A percentile compares a stretch with the other conserved stretches of the same genome.
Evolutionary conservation across 2,797 vertebrate species (phyloP).

Genomic region (Microchirus variegatus): DNA sequence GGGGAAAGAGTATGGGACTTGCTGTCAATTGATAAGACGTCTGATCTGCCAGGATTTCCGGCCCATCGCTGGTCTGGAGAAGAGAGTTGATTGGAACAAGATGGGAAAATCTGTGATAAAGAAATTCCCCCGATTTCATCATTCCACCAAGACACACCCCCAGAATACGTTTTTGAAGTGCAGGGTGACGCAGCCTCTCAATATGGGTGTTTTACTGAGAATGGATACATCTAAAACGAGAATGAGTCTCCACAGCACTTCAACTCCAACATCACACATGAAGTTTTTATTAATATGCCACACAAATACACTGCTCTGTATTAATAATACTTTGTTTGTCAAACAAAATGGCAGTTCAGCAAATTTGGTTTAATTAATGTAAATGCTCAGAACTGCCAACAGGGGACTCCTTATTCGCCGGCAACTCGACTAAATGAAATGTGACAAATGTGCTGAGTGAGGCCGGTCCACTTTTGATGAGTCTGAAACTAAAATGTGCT

Average conservation of each 20-base stretch:
- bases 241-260: background rate
- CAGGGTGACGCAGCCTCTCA: conserved; percentile 29
- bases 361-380: background rate
- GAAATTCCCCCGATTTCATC: conserved; percentile 79
- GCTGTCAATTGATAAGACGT: conserved; percentile 80
- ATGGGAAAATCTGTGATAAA: conserved; percentile 80
- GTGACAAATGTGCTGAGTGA: conserved; percentile 10
- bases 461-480: background rate
- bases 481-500: conserved; percentile 1
- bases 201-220: conserved; percentile 9
- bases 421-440: conserved; percentile 11
- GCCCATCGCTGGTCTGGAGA: conserved; percentile 77
- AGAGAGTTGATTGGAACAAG: conserved; percentile 82
- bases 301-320: background rate
- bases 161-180: conserved; percentile 51
- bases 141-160: conserved; percentile 54
- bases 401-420: background rate
- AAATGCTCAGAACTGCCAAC: background rate
- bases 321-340: background rate
- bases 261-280: no score
- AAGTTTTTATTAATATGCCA: background rate
- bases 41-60: conserved; percentile 81
- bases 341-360: conserved; percentile 1
- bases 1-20: conserved; percentile 49
- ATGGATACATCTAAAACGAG: conserved; percentile 12